These are phyloP conservation scores for Xylophagus ater DNA, from an alignment of 2,888 invertebrate species.

Conservation along the genomic window DNA sequence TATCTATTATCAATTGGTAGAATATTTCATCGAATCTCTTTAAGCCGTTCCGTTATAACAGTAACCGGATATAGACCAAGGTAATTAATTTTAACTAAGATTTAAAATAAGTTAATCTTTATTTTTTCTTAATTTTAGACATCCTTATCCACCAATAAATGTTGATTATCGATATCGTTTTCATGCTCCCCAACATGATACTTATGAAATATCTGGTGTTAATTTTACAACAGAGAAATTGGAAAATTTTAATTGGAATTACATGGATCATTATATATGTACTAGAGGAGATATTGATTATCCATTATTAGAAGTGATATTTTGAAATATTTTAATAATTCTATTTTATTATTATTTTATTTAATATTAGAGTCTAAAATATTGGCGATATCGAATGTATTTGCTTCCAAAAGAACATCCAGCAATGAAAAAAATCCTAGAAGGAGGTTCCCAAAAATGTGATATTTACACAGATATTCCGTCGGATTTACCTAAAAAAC, in stretches of 20 bases:
- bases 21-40: slow-evolving; percentile 83
- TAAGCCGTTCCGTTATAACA: slow-evolving; percentile 80
- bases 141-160: slow-evolving; percentile 87
- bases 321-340: slow-evolving; percentile 1
- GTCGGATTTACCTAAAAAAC: slow-evolving; percentile 46
- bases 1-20: slow-evolving; percentile 86
- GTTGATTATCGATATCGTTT: slow-evolving; percentile 86
- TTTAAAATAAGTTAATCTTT: slow-evolving; percentile 13
- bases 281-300: slow-evolving; percentile 89
- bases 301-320: slow-evolving; percentile 64
- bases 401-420: slow-evolving; percentile 72
- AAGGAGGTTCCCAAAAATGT: slow-evolving; percentile 59
- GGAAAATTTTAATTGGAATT: slow-evolving; percentile 96
- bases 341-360: slow-evolving; percentile 2
- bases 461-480: slow-evolving; percentile 61
- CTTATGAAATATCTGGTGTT: slow-evolving; percentile 89
- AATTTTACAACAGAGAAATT: slow-evolving; percentile 89
- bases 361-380: slow-evolving; percentile 60
- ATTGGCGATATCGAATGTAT: slow-evolving; percentile 85
- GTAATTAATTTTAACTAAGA: slow-evolving; percentile 35
- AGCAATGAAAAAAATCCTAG: slow-evolving; percentile 67
- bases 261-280: slow-evolving; percentile 93
- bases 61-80: slow-evolving; percentile 91
- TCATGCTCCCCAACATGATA: slow-evolving; percentile 83
- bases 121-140: slow-evolving; percentile 44